These are phyloP conservation scores for Ecdyonurus torrentis DNA, from an alignment of 2,888 invertebrate genomes.

Conservation along the genomic window DNA sequence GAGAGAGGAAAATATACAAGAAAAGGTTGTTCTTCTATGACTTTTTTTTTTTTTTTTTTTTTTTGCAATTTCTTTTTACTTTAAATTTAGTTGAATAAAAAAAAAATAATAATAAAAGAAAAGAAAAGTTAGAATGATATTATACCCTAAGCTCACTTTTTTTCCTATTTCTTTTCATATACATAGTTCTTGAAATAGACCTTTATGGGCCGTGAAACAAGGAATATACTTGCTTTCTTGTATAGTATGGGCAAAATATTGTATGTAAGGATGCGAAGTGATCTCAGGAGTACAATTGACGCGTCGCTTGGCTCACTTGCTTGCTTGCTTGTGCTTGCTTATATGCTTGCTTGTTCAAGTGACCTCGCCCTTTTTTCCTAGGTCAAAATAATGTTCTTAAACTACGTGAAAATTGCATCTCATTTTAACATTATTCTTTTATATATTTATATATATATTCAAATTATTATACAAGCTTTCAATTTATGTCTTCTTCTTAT, in stretches of 20 bases:
- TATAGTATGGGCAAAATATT: not conserved
- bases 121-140: not conserved
- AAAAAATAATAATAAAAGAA: not conserved
- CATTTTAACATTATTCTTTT: not conserved
- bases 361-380: not conserved
- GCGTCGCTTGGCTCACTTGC: not conserved
- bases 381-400: not conserved
- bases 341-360: not conserved
- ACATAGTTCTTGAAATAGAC: not conserved
- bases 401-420: not conserved
- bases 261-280: not conserved
- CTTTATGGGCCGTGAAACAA: not conserved
- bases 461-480: too few relatives aligned
- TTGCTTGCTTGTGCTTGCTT: not conserved
- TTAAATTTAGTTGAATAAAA: not conserved
- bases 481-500: too few relatives aligned
- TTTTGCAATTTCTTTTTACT: not conserved
- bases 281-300: not conserved
- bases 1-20: not conserved
- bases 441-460: not conserved
- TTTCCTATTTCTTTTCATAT: not conserved
- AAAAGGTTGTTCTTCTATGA: not conserved
- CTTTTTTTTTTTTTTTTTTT: not conserved
- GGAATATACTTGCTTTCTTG: not conserved
- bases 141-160: not conserved